Base-by-base conservation (phyloP, 2,113 vertebrate species). In the Rhabdornis inornatus region DNA sequence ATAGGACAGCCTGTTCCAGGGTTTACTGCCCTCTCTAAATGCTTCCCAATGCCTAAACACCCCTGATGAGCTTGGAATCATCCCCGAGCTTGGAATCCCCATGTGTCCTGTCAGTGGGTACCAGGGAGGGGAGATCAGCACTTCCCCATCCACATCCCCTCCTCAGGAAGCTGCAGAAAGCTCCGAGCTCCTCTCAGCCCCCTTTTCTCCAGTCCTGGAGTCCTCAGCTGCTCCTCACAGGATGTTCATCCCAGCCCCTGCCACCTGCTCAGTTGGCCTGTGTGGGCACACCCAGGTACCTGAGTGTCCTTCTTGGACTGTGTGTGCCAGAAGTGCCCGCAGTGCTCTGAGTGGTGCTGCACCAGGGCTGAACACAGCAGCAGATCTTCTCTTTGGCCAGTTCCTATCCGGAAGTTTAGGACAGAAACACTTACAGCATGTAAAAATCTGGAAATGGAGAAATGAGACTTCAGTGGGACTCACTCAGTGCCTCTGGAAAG, bases 401-500 rank as follows among this genome's bases (percentile, higher is more conserved):
- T 45, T 39, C 77, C 72, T 15, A 1, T 21, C 60, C 22, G 33
- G 77, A 96, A 88, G 40, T 0, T 0, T 2, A 28, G 72, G 87
- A 27, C 40, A 90, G 71, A 45, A 70, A 21, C 64, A 6, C 63
- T 75, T 47, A 40, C 19, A 2, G 35, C 11, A 3, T 15, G 30
- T 83, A 89, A 95, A 95, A 78, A 75, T 63, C 60, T 81, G 77
- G 64, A 96, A 97, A 92, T 94, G 89, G 83, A 93, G 96, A 97
- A 97, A 94, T 8, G 86, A 94, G 76, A 93, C 64, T 93, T 63
- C 89, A 93, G 64, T 71, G 31, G 10, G 8, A 22, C 86, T 75
- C 86, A 52, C 89, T 94, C 95, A 78, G 95, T 18, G 5, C 45
- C 60, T 89, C 65, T 52, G 63, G 47, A 11, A 89, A 63, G 59